Evolutionary conservation across 1,140 invertebrate genomes (phyloP).

Genomic region (Pemphigus obesinymphae): DNA sequence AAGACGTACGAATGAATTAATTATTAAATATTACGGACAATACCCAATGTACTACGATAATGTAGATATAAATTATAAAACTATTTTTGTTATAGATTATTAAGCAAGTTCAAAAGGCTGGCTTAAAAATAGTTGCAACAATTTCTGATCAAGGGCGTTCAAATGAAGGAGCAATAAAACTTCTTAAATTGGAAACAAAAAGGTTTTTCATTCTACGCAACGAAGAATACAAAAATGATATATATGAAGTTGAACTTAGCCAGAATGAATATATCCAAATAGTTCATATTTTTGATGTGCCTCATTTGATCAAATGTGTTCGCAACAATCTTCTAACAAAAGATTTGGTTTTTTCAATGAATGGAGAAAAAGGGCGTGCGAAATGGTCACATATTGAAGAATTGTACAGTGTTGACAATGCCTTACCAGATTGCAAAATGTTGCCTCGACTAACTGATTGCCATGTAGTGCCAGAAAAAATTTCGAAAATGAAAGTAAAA

Average conservation of each 20-base stretch:
- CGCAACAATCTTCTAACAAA: neutral
- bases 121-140: neutral
- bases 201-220: neutral
- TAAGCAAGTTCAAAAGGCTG: neutral
- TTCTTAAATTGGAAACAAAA: neutral
- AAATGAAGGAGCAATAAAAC: neutral
- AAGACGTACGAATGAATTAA: neutral
- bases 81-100: neutral
- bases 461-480: neutral
- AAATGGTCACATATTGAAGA: neutral
- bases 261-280: neutral
- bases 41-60: neutral
- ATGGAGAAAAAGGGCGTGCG: neutral
- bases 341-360: neutral
- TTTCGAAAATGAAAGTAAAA: neutral
- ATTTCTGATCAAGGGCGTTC: neutral
- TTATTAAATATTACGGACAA: too few relatives aligned
- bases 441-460: neutral
- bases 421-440: neutral
- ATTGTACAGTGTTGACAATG: neutral
- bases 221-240: neutral
- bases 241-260: neutral
- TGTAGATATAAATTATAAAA: too few relatives aligned
- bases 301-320: neutral
- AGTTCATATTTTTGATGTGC: conserved; percentile 11